These are phyloP conservation scores for Anoplolepis gracilipes DNA, from an alignment of 1,140 invertebrate genomes.

Conservation along the genomic window DNA sequence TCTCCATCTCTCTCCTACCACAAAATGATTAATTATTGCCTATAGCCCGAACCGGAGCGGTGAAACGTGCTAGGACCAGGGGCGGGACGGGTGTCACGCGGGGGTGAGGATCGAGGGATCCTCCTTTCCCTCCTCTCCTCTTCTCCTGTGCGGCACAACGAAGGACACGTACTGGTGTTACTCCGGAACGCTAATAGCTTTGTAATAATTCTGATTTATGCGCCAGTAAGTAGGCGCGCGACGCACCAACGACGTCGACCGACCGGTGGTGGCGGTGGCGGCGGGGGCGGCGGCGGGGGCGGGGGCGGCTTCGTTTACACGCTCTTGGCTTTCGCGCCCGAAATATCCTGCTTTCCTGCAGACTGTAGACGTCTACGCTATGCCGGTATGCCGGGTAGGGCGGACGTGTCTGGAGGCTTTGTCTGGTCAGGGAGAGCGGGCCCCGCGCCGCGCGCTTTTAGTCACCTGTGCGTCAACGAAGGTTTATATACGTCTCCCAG, in stretches of 20 bases:
- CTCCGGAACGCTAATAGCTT: constrained; percentile 81
- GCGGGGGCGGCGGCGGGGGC: constrained; percentile 60
- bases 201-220: constrained; percentile 84
- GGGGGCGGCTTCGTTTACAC: constrained; percentile 75
- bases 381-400: constrained; percentile 29
- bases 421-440: constrained; percentile 63
- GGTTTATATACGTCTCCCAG: constrained; percentile 47
- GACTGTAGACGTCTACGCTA: constrained; percentile 69
- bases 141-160: constrained; percentile 48
- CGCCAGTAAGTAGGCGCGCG: constrained; percentile 77
- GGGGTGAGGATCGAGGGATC: constrained; percentile 59
- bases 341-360: constrained; percentile 73
- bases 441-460: constrained; percentile 36
- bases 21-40: constrained; percentile 83
- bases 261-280: constrained; percentile 25
- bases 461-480: constrained; percentile 60
- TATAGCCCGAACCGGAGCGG: constrained; percentile 72
- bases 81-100: background rate
- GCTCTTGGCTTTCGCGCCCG: constrained; percentile 73
- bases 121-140: constrained; percentile 38
- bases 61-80: constrained; percentile 56
- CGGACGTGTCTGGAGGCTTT: constrained; percentile 63
- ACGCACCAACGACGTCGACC: constrained; percentile 66
- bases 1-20: constrained; percentile 24
- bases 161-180: constrained; percentile 82